A percentile compares a stretch with the other conserved stretches of the same genome.
Conservation (phyloP, 2,797 vertebrate species). For the Sylvilagus floridanus region DNA sequence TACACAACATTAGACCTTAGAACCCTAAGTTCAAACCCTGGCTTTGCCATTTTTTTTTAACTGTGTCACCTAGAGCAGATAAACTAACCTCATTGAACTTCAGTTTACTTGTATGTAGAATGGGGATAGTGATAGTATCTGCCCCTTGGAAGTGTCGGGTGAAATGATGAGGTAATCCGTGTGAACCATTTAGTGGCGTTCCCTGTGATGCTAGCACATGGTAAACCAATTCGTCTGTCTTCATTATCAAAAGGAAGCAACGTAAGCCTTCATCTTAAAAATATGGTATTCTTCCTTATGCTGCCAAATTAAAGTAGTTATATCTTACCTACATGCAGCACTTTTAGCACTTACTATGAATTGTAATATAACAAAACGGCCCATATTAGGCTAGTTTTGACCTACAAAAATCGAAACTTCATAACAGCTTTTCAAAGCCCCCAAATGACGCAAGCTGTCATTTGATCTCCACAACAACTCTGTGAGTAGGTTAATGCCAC, state of each 20-base stretch:
- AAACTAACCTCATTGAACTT: neutral
- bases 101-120: slow-evolving; percentile 30
- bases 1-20: neutral
- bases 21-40: neutral
- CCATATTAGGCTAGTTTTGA: neutral
- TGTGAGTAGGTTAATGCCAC: neutral
- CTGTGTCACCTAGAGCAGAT: neutral
- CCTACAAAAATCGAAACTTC: neutral
- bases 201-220: neutral
- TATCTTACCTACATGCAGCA: neutral
- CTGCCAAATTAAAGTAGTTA: neutral
- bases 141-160: neutral
- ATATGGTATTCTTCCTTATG: neutral
- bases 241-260: neutral
- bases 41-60: slow-evolving; percentile 18
- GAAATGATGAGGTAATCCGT: slow-evolving; percentile 11
- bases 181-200: neutral
- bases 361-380: neutral
- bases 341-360: neutral
- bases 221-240: neutral
- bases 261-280: neutral
- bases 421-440: neutral
- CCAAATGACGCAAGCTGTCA: neutral
- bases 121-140: neutral
- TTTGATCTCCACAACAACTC: neutral